phyloP scores from a whole-genome alignment of 2,888 invertebrate genomes.

The Synanthedon andrenaeformis region DNA sequence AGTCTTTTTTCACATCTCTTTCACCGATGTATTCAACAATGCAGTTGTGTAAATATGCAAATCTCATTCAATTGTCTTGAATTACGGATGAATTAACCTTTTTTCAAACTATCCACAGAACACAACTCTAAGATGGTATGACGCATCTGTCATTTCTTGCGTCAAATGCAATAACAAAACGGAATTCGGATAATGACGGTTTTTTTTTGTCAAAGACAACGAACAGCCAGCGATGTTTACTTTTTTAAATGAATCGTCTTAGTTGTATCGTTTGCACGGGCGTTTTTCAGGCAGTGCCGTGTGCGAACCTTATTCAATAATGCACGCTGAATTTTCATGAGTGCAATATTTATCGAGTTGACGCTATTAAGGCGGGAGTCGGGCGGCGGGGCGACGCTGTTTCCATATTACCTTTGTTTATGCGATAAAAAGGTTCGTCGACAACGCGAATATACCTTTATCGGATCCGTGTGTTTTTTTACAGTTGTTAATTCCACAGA shows the following conservation, averaged over 20 bases:
- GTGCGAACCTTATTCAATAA: constrained; percentile 21
- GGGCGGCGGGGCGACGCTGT: constrained; percentile 34
- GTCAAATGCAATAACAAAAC: constrained; percentile 46
- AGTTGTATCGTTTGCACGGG: constrained; percentile 20
- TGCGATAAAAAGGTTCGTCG: constrained; percentile 50
- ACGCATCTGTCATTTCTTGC: constrained; percentile 65
- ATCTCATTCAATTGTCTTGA: constrained; percentile 48
- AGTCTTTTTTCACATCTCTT: constrained; percentile 28
- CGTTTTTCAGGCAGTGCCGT: constrained; percentile 26
- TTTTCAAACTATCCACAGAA: constrained; percentile 24
- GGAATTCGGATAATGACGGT: constrained; percentile 37
- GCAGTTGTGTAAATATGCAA: constrained; percentile 53
- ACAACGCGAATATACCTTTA: constrained; percentile 55
- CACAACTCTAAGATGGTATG: constrained; percentile 29
- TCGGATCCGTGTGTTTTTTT: constrained; percentile 57
- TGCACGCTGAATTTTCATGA: constrained; percentile 62
- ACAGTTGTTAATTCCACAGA: constrained; percentile 62
- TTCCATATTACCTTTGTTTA: constrained; percentile 48
- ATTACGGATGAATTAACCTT: constrained; percentile 13
- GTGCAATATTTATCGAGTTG: constrained; percentile 52
- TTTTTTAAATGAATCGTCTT: background rate
- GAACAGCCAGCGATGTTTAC: background rate
- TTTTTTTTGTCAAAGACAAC: constrained; percentile 14
- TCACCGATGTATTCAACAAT: constrained; percentile 32
- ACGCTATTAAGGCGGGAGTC: constrained; percentile 31